Evolutionary conservation across 2,113 vertebrate species (phyloP), one percentile per base, ranked within the genome.

Genomic region (Donacobius atricapilla): DNA sequence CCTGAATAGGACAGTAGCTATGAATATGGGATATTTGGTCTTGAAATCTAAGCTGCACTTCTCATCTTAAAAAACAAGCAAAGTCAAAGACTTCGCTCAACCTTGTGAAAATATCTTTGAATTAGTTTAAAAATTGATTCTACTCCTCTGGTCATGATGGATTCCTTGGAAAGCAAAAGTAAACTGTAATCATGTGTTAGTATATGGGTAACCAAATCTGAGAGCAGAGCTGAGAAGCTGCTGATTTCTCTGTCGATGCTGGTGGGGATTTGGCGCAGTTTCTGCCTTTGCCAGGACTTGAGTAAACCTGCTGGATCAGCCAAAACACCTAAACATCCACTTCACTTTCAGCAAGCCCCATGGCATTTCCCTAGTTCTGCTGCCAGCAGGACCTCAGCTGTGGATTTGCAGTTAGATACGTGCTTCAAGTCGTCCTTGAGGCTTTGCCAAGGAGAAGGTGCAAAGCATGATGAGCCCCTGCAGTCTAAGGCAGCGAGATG

Each of bases 261-360:
- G 90, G 64, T 96, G 90, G 82, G 85, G n/a, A 56, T 95, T 96
- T 97, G 94, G 94, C 92, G 80, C 16, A 0, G 33, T 71, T 90
- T 83, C 80, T 94, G 80, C 69, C 90, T 84, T 95, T 1, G 3
- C 66, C 2, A 1, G 87, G 64, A 83, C 80, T 90, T 92, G 88
- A 92, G 72, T 28, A 57, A 94, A 97, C 91, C 68, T 92, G 72
- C 83, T 93, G 83, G 68, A 93, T 94, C 76, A 94, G 79, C 82
- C 44, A 60, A 75, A 93, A 75, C 80, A 48, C 40, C 86, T 87
- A 47, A 92, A 78, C 85, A 90, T 47, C n/a, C 69, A 13, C 72
- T 94, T 71, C 23, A 78, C 71, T 93, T 89, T 53, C 69, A 87
- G 83, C 64, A 84, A 96, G 79, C 92, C 94, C 83, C 3, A 0